Evolutionary conservation across 1,140 invertebrate species (phyloP).

Genomic region (Hesperophylax magnus): DNA sequence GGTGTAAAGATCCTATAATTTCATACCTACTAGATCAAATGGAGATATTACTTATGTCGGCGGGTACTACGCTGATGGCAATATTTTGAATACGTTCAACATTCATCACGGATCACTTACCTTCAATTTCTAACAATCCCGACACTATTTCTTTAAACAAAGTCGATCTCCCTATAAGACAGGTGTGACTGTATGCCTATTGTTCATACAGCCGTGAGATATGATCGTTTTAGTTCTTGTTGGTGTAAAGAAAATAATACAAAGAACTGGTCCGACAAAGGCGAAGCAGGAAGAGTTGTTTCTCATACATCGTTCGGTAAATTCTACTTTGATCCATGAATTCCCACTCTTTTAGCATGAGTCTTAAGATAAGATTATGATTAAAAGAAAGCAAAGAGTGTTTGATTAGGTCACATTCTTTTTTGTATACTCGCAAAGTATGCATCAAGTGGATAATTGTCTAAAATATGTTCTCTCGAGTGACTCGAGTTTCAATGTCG

Average conservation of each 20-base stretch:
- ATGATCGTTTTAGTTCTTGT: conserved; percentile 32
- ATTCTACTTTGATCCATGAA: neutral
- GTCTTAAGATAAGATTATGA: neutral
- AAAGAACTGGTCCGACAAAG: conserved; percentile 23
- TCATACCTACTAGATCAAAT: too few species aligned
- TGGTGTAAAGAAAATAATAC: conserved; percentile 5
- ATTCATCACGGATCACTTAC: neutral
- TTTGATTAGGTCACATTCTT: too few species aligned
- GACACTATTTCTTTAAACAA: conserved; percentile 18
- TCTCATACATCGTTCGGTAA: neutral
- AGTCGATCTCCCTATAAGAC: conserved; percentile 8
- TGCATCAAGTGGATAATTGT: too few species aligned
- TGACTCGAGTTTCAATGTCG: neutral
- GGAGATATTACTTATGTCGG: too few species aligned
- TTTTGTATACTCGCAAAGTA: too few species aligned
- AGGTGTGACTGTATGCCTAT: conserved; percentile 23
- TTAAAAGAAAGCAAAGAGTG: too few species aligned
- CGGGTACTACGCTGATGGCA: too few species aligned
- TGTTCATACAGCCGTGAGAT: conserved; percentile 23
- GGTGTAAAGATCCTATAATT: too few species aligned
- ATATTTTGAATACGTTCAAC: neutral
- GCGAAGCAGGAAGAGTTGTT: conserved; percentile 19
- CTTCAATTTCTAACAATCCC: neutral
- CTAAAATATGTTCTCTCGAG: too few species aligned
- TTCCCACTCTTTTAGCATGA: neutral